Conservation (phyloP, 2,113 vertebrate genomes). For the Labrus mixtus region DNA sequence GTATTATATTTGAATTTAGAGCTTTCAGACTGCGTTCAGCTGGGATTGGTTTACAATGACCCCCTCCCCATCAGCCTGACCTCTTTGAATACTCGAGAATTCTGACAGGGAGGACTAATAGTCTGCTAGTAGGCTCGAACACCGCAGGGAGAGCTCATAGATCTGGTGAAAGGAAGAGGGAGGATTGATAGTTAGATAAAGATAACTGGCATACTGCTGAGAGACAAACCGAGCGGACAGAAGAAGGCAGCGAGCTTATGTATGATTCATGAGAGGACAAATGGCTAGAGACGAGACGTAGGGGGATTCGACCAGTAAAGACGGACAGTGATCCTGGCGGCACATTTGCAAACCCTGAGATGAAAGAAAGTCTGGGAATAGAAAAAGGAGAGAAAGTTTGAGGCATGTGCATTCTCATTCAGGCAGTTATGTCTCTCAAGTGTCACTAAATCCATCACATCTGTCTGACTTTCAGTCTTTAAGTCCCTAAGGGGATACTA, state of each 20-base stretch:
- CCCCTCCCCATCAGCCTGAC: constrained; percentile 13
- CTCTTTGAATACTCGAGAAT: constrained; percentile 42
- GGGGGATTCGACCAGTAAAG: background rate
- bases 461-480: constrained; percentile 9
- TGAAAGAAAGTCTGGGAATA: constrained; percentile 13
- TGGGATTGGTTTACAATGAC: constrained; percentile 12
- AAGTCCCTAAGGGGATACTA: background rate
- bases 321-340: constrained; percentile 27
- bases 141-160: constrained; percentile 21
- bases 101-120: constrained; percentile 3
- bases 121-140: background rate
- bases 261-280: constrained; percentile 43
- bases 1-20: constrained; percentile 2
- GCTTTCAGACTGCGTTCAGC: constrained; percentile 5
- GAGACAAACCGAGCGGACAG: constrained; percentile 43
- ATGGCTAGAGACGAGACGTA: background rate
- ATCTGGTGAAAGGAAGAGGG: constrained; percentile 18
- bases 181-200: constrained; percentile 45
- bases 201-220: constrained; percentile 43
- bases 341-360: constrained; percentile 11
- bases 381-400: constrained; percentile 16
- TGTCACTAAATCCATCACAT: constrained; percentile 40
- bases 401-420: background rate
- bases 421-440: background rate
- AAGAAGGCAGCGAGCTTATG: constrained; percentile 28